Percentiles rank a stretch among this genome's conserved stretches.
Evolutionary conservation across 2,888 invertebrate genomes (phyloP).

Genomic region (Diadegma fenestrale): DNA sequence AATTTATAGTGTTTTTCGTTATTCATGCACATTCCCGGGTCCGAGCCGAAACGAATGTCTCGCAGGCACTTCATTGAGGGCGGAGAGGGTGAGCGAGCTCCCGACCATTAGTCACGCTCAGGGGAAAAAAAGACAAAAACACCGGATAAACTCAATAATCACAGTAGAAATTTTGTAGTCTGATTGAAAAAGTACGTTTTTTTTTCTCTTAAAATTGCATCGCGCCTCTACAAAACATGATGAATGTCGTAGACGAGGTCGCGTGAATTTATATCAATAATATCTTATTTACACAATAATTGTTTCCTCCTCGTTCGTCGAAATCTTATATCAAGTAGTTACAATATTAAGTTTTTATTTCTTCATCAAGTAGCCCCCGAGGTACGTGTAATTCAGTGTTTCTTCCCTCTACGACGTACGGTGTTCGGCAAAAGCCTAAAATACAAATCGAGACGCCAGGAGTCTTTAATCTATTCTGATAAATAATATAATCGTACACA

Average conservation of each 20-base stretch:
- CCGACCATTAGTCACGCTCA: background rate
- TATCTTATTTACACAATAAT: slow-evolving; percentile 10
- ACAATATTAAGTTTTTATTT: background rate
- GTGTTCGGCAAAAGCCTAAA: background rate
- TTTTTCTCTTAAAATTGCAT: background rate
- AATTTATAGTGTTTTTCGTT: slow-evolving; percentile 78
- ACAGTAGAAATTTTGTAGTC: slow-evolving; percentile 63
- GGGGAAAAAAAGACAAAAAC: background rate
- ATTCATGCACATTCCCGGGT: slow-evolving; percentile 70
- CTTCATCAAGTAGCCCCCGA: slow-evolving; percentile 8
- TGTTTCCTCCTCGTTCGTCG: slow-evolving; percentile 10
- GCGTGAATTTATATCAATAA: background rate
- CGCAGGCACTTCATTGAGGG: slow-evolving; percentile 82
- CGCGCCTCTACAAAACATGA: background rate
- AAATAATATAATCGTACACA: background rate
- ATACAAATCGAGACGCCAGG: slow-evolving; percentile 2
- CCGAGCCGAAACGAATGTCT: slow-evolving; percentile 72
- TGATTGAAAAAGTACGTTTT: slow-evolving; percentile 6
- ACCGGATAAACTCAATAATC: slow-evolving; percentile 51
- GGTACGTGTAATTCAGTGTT: background rate
- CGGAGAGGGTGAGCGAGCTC: slow-evolving; percentile 37
- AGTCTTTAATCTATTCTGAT: background rate
- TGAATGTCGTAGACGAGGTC: background rate
- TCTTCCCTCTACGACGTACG: background rate
- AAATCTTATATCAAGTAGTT: background rate